Evolutionary conservation across 2,888 invertebrate species (phyloP), one percentile per base, ranked within the genome.

Genomic region (Spodoptera littoralis): DNA sequence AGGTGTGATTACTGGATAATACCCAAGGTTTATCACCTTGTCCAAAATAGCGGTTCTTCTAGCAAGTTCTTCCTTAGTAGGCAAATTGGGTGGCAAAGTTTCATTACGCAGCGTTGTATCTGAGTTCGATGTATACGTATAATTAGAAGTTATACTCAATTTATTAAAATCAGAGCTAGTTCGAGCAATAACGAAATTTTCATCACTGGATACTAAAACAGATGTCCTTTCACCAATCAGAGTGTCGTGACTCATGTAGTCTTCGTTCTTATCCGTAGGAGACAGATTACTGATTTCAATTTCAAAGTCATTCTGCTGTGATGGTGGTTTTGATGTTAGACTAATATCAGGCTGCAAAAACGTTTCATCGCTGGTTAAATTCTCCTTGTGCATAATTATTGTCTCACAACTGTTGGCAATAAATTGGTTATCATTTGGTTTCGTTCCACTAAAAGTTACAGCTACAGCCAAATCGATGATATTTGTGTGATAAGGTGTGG

Each of bases 401-500:
- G 18, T 78, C 56, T 87, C 84, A 24, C 73, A 70, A 52, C 79
- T 84, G 3, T 80, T 82, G 3, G 79, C 6, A 6, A 8, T 44
- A 42, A 1, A 8, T 24, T 56, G 44, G 22, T 53, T 43, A 6
- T 22, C 45, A 27, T 54, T 60, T 41, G 36, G 18, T 53, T 70
- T 60, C 3, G 60, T 45, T 45, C 54, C 12, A 36, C 84, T 83
- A 52, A 79, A 82, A 27, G 88, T 73, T 36, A 88, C 82, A n/a
- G 89, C 88, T 47, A 90, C 71, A 43, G 88, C 83, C 3, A 89
- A 81, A 61, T 87, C 90, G 3, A 90, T 79, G 0, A 87, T 49
- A 48, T 89, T 85, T 45, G 76, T 79, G 73, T 87, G 87, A 57
- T 80, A 89, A 4, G 83, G 78, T 13, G 55, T 52, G 0, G 87